Evolutionary conservation across 2,797 vertebrate genomes (phyloP).

Genomic region (Pogonophryne albipinna): DNA sequence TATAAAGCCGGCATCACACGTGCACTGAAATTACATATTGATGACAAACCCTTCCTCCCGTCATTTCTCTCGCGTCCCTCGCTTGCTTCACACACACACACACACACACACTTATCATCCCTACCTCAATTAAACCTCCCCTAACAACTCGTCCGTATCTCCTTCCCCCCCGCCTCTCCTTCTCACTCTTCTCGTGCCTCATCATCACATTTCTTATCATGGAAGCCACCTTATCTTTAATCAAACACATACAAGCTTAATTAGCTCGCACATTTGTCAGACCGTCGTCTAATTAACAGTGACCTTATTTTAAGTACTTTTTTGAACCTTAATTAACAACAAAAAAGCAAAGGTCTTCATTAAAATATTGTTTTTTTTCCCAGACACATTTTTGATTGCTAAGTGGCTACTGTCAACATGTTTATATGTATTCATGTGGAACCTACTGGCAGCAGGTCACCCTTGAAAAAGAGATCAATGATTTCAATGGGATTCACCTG

Average conservation of each 20-base stretch:
- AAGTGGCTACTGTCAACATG: neutral
- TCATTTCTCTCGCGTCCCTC: conserved; percentile 21
- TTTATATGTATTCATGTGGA: too few relatives aligned
- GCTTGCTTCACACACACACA: conserved; percentile 4
- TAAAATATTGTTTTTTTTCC: conserved; percentile 60
- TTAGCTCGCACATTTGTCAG: conserved; percentile 79
- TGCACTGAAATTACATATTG: conserved; percentile 58
- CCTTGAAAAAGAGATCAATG: too few relatives aligned
- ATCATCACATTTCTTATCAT: conserved; percentile 79
- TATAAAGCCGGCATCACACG: conserved; percentile 43
- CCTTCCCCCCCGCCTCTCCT: conserved; percentile 29
- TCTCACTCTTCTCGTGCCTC: conserved; percentile 55
- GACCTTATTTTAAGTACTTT: conserved; percentile 80
- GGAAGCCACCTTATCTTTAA: conserved; percentile 78
- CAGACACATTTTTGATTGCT: conserved; percentile 45
- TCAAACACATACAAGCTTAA: conserved; percentile 81
- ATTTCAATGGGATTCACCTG: too few relatives aligned
- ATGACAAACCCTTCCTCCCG: conserved; percentile 47
- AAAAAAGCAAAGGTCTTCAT: conserved; percentile 65
- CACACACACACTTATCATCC: conserved; percentile 33
- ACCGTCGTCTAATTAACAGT: conserved; percentile 81
- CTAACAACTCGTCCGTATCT: conserved; percentile 27
- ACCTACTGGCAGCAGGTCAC: too few relatives aligned
- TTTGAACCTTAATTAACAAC: conserved; percentile 68
- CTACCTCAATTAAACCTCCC: conserved; percentile 69